Base-by-base conservation (phyloP, 2,888 invertebrate genomes). In the Didymodactylos carnosus region DNA sequence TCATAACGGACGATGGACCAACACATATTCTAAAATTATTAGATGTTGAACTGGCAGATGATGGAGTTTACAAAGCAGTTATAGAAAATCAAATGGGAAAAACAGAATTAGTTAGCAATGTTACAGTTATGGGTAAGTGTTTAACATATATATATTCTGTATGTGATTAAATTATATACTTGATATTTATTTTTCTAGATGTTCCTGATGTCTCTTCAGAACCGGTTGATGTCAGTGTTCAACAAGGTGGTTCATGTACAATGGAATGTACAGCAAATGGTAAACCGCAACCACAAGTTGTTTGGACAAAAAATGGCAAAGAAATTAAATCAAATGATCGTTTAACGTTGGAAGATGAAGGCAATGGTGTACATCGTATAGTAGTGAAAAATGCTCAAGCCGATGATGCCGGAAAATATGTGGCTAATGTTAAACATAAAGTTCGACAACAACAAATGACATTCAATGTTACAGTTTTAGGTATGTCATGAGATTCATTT, bases 251-350 rank as follows among this genome's bases (percentile, higher is more conserved):
- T 49, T 71, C 75, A 23, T 39, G 71, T 39, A 69, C 43, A 46
- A 27, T 75, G 2, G 69, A 75, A 75, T 72, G 72, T 40, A 49
- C 72, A 49, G 69, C 71, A 23, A 8, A 43, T n/a, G 75, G 75
- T 25, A 75, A 71, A 70, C 75, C 75, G 16, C 13, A 27, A 35
- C 75, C 75, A n/a, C 51, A 75, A n/a, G 49, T 72, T n/a, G 46
- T 46, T 27, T 75, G 75, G 75, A 43, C 71, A 23, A 74, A 74
- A 25, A 41, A 71, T 69, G 74, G 74, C 2, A 39, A 71, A 39
- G 19, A 40, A 40, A 62, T 74, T 11, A 62, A 69, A 23, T 27
- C 71, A 43, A 72, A 46, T 35, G 74, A 74, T 11, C 19, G 71
- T 62, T 19, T 62, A 8, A 8, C 35, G 35, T n/a, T 62, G 8